These are phyloP conservation scores for Acanthisitta chloris DNA, from an alignment of 2,113 vertebrate species.

Conservation along the genomic window DNA sequence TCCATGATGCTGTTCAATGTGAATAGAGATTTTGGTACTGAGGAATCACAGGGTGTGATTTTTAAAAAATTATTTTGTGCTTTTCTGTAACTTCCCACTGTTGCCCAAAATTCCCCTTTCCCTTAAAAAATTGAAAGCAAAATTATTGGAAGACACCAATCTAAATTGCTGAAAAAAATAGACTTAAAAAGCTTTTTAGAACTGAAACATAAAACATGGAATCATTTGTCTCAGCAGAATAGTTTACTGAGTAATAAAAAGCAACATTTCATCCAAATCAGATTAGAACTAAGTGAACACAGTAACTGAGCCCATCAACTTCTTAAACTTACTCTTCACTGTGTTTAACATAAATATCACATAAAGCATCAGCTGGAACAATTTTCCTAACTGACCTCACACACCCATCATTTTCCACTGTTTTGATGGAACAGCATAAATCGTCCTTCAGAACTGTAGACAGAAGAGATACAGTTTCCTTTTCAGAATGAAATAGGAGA, in stretches of 20 bases:
- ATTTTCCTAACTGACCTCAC: conserved; percentile 1
- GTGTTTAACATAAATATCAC: neutral
- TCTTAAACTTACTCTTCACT: neutral
- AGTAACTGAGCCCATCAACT: neutral
- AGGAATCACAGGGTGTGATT: neutral
- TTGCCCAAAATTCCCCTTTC: neutral
- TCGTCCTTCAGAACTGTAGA: neutral
- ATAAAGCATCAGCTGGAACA: neutral
- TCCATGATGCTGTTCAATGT: neutral
- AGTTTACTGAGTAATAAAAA: neutral
- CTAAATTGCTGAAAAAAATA: neutral
- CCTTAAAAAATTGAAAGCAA: neutral
- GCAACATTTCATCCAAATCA: neutral
- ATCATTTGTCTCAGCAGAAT: neutral
- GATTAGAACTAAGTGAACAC: neutral
- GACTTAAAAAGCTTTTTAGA: neutral
- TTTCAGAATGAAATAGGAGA: conserved; percentile 15
- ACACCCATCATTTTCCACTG: neutral
- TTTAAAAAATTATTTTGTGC: neutral
- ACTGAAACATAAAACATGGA: neutral
- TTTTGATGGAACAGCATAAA: conserved; percentile 10
- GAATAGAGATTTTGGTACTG: neutral
- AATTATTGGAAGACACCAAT: neutral
- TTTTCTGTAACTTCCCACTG: neutral
- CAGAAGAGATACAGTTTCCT: neutral